These are phyloP conservation scores for Panagrolaimus sp. DNA, from an alignment of 1,140 invertebrate species.

Conservation along the genomic window DNA sequence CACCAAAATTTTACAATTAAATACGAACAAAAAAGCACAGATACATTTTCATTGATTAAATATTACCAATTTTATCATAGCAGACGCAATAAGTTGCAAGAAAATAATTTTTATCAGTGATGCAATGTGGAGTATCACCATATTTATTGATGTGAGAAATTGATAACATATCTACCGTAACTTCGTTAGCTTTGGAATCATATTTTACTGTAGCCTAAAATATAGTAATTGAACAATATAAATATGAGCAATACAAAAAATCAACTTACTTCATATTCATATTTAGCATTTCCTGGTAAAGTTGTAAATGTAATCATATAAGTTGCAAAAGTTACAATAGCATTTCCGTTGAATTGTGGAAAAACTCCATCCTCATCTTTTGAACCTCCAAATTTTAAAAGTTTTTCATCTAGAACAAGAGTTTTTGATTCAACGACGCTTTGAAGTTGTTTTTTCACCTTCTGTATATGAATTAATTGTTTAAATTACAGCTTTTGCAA, in stretches of 20 bases:
- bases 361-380: conserved; percentile 74
- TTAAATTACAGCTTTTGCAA: conserved; percentile 65
- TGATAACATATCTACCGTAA: conserved; percentile 70
- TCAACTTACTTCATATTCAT: conserved; percentile 68
- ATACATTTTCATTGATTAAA: too few species aligned
- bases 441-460: conserved; percentile 63
- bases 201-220: conserved; percentile 66
- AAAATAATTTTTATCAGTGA: conserved; percentile 65
- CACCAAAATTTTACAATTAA: too few species aligned
- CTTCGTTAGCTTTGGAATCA: conserved; percentile 65
- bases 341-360: conserved; percentile 70
- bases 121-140: conserved; percentile 71
- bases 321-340: conserved; percentile 65
- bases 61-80: conserved; percentile 56
- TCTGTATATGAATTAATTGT: conserved; percentile 68
- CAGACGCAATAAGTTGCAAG: conserved; percentile 58
- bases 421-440: conserved; percentile 70
- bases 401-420: conserved; percentile 62
- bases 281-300: conserved; percentile 71
- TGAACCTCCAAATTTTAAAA: conserved; percentile 72
- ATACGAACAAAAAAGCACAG: too few species aligned
- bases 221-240: neutral
- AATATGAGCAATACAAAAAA: too few species aligned
- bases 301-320: conserved; percentile 75
- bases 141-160: conserved; percentile 83